These are phyloP conservation scores for Scaptodrosophila lebanonensis DNA, from an alignment of 1,140 invertebrate genomes.

Conservation along the genomic window DNA sequence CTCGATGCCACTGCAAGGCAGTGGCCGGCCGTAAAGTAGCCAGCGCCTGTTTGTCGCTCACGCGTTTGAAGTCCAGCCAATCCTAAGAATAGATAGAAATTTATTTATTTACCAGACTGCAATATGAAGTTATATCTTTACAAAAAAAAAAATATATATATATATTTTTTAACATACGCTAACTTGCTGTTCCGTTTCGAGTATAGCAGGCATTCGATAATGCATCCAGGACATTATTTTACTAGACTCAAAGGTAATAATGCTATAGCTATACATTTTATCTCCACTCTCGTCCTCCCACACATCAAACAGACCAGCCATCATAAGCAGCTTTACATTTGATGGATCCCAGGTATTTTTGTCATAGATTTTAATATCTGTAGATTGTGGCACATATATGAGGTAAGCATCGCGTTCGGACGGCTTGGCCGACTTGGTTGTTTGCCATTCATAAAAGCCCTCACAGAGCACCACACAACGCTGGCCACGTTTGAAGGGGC, in stretches of 20 bases:
- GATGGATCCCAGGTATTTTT: conserved; percentile 79
- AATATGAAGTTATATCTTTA: neutral
- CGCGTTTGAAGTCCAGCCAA: conserved; percentile 83
- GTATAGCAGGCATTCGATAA: conserved; percentile 87
- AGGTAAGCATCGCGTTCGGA: conserved; percentile 80
- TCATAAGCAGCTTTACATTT: conserved; percentile 82
- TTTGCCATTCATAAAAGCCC: conserved; percentile 94
- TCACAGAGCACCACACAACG: conserved; percentile 88
- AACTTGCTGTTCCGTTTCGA: conserved; percentile 84
- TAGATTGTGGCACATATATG: conserved; percentile 82
- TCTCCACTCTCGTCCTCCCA: conserved; percentile 82
- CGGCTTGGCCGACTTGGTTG: conserved; percentile 83
- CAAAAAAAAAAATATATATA: neutral
- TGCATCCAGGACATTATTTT: conserved; percentile 85
- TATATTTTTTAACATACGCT: conserved; percentile 45
- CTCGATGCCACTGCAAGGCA: conserved; percentile 82
- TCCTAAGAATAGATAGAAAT: conserved; percentile 72
- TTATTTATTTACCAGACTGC: neutral
- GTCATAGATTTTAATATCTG: conserved; percentile 79
- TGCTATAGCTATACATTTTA: conserved; percentile 84
- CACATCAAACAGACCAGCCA: conserved; percentile 87
- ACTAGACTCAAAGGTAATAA: conserved; percentile 88
- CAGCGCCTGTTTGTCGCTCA: conserved; percentile 80
- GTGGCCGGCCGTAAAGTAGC: conserved; percentile 78
- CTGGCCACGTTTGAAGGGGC: conserved; percentile 82